Evolutionary conservation across 2,113 vertebrate genomes (phyloP), one percentile per base, ranked within the genome.

Genomic region (Notechis scutatus): DNA sequence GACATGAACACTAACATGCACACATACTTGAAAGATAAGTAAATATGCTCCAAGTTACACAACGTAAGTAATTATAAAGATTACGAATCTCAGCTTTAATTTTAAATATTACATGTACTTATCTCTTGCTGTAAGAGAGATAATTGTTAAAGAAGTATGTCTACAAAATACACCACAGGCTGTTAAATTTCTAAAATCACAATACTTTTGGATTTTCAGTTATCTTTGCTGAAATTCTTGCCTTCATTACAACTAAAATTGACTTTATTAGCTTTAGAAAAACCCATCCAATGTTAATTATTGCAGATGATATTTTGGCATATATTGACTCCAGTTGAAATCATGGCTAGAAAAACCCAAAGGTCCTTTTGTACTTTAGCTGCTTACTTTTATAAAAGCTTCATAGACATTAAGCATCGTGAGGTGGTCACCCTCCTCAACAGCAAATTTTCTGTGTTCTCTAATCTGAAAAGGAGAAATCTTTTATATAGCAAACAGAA

Each of bases 391-490:
- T 94, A 99, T 98, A 96, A 99, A 99, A 4, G 99, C 99, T 97
- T 99, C 99, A 59, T 99, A 99, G 74, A 99, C 98, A 29, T 99
- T 99, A 94, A 99, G 98, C 99, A 99, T 99, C 61, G 99, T 99
- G 93, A 99, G 98, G 93, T 99, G 99, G 94, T 99, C 99, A 39
- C 99, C 99, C 94, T 99, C 99, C 12, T 99, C 99, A 91, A 99
- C 99, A 29, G 99, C 99, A 98, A 99, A 99, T 96, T 98, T 99
- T 85, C 99, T 98, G 97, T 99, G 99, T 93, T 99, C 97, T 90
- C 99, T 98, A 12, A 98, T 98, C 99, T 99, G 95, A 61, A 96
- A 94, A 93, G 52, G 64, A 92, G 21, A 95, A 92, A 92, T 0
- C 26, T 45, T 85, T 85, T 52, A 89, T 9, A 92, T 15, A 57